Evolutionary conservation across 2,888 invertebrate species (phyloP), one percentile per base, ranked within the genome.

Genomic region (Cantharis lateralis): DNA sequence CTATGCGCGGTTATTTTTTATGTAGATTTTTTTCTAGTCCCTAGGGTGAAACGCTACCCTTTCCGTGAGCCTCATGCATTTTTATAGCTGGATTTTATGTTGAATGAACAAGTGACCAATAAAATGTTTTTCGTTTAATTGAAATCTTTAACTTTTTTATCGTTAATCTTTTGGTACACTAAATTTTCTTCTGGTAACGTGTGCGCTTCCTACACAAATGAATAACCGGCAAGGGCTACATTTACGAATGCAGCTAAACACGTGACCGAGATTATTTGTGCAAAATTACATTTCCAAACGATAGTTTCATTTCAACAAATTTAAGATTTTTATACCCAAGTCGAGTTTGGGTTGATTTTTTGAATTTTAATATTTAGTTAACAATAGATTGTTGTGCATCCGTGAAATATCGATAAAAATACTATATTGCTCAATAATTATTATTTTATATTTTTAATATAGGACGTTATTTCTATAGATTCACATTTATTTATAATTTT

Each of bases 1-100:
- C 85, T 87, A 86, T 86, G 86, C 85, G 84, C 86, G 86, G 85
- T 87, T 87, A 87, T 87, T 87, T 88, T 88, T 87, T 87, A 87
- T 87, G 87, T 85, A 87, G 87, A 87, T 87, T 87, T 86, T 85
- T 83, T 83, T 81, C 75, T 80, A 79, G 81, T 83, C 83, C 83
- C 83, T 79, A 80, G 83, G 84, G 84, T 81, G 80, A 83, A 81
- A 79, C 82, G 83, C 85, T 85, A 85, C 85, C 86, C 86, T 84
- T 86, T 86, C 82, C 79, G 82, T 81, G 80, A 81, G 84, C 81
- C 79, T 78, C 83, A 82, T 84, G 84, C 84, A 84, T 84, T 85
- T 85, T 85, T 85, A 85, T 84, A 82, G 82, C 82, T 78, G 78
- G 80, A 81, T 81, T 83, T 82, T 81, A 82, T 82, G 80, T 76